Evolutionary conservation across 1,140 invertebrate genomes (phyloP).

Genomic region (Neotoxoptera formosana): DNA sequence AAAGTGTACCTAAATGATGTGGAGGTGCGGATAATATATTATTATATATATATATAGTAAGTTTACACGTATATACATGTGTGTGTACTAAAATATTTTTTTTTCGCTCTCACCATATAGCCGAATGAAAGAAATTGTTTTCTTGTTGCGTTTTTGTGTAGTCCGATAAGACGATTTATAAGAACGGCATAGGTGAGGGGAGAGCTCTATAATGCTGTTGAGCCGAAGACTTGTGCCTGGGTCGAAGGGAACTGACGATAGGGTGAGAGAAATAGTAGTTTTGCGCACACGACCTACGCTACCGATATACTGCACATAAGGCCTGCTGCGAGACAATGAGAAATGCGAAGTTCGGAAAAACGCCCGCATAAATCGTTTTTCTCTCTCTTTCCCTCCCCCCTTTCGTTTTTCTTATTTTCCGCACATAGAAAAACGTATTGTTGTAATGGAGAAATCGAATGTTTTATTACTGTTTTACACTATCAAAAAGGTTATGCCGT

Average conservation of each 20-base stretch:
- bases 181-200: not conserved
- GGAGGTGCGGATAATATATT: not conserved
- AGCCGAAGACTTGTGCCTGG: conserved; percentile 13
- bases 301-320: not conserved
- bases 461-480: conserved; percentile 55
- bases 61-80: not conserved
- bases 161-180: conserved; percentile 57
- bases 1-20: not conserved
- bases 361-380: conserved; percentile 56
- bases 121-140: conserved; percentile 49
- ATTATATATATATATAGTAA: not conserved
- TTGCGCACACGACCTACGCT: conserved; percentile 2
- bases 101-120: not conserved
- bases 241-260: too few relatives aligned
- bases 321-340: conserved; percentile 40
- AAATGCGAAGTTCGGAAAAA: conserved; percentile 53
- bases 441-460: conserved; percentile 53
- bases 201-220: not conserved
- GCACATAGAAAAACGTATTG: conserved; percentile 50
- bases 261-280: conserved; percentile 48
- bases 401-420: conserved; percentile 43
- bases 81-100: conserved; percentile 35
- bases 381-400: not conserved
- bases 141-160: conserved; percentile 36
- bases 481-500: conserved; percentile 39